Evolutionary conservation across 2,797 vertebrate species (phyloP).

Genomic region (Enteromius viviparus): DNA sequence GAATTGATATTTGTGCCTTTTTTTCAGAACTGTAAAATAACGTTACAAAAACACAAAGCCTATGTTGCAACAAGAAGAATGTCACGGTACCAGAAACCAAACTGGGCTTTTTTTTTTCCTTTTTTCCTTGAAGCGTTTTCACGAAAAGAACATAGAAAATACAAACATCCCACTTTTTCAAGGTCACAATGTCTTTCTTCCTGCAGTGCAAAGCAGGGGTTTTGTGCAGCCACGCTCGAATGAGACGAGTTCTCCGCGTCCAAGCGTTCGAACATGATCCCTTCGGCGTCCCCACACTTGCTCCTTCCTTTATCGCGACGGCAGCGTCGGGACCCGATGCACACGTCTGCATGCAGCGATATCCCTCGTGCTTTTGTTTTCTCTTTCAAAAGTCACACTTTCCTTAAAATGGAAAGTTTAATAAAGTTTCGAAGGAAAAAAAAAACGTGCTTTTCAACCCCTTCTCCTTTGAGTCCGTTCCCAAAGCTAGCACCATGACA

Average conservation of each 20-base stretch:
- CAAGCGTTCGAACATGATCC: constrained; percentile 72
- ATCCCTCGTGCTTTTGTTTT: constrained; percentile 74
- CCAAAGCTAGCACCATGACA: constrained; percentile 95
- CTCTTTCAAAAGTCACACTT: constrained; percentile 84
- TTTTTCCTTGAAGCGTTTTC: constrained; percentile 75
- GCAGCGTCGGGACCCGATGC: constrained; percentile 58
- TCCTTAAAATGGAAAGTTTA: constrained; percentile 97
- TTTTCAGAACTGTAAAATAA: constrained; percentile 80
- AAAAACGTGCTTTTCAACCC: constrained; percentile 84
- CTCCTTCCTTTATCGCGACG: constrained; percentile 67
- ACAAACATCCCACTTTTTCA: constrained; percentile 69
- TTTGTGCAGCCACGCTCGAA: constrained; percentile 71
- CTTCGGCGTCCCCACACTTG: constrained; percentile 67
- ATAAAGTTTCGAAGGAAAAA: constrained; percentile 82
- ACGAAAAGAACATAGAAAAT: constrained; percentile 73
- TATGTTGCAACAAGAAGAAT: constrained; percentile 83
- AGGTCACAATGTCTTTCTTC: constrained; percentile 75
- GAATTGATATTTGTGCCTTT: constrained; percentile 82
- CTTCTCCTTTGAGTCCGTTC: constrained; percentile 86
- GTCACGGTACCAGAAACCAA: constrained; percentile 83
- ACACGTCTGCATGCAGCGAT: constrained; percentile 71
- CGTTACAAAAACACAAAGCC: constrained; percentile 72
- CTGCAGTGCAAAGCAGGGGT: constrained; percentile 72
- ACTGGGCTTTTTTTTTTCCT: constrained; percentile 70
- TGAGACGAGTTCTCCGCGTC: constrained; percentile 71